Evolutionary conservation across 2,888 invertebrate species (phyloP).

Genomic region (Sarcophaga subvicina): DNA sequence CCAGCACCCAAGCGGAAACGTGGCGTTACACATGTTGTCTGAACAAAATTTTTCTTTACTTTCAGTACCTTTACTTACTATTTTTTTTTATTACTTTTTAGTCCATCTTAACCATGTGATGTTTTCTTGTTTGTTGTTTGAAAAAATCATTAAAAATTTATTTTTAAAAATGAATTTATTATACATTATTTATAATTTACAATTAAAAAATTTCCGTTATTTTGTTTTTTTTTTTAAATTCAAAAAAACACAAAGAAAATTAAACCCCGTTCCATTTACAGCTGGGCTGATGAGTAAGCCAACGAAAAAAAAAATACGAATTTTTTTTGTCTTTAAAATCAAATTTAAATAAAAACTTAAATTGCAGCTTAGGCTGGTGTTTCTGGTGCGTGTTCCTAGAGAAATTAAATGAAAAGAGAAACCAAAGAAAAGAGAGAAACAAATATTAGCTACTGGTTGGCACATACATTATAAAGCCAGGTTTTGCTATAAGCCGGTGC

Average conservation of each 20-base stretch:
- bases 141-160: not conserved
- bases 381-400: slow-evolving; percentile 76
- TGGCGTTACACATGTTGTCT: no score
- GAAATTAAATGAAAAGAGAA: slow-evolving; percentile 43
- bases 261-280: slow-evolving; percentile 29
- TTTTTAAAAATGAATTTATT: slow-evolving; percentile 54
- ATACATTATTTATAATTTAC: slow-evolving; percentile 48
- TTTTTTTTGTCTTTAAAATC: slow-evolving; percentile 14
- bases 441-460: slow-evolving; percentile 21
- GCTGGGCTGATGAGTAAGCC: not conserved
- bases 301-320: not conserved
- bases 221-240: not conserved
- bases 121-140: no score
- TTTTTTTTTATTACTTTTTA: no score
- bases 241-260: slow-evolving; percentile 28
- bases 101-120: no score
- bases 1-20: no score
- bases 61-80: no score
- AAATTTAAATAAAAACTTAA: slow-evolving; percentile 16
- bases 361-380: slow-evolving; percentile 72
- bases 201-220: slow-evolving; percentile 40
- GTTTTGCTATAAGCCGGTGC: not conserved
- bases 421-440: slow-evolving; percentile 41
- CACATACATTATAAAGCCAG: slow-evolving; percentile 11
- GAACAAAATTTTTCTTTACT: no score